These are phyloP conservation scores for Trogon melanurus DNA, from an alignment of 2,113 vertebrate genomes.

Conservation along the genomic window DNA sequence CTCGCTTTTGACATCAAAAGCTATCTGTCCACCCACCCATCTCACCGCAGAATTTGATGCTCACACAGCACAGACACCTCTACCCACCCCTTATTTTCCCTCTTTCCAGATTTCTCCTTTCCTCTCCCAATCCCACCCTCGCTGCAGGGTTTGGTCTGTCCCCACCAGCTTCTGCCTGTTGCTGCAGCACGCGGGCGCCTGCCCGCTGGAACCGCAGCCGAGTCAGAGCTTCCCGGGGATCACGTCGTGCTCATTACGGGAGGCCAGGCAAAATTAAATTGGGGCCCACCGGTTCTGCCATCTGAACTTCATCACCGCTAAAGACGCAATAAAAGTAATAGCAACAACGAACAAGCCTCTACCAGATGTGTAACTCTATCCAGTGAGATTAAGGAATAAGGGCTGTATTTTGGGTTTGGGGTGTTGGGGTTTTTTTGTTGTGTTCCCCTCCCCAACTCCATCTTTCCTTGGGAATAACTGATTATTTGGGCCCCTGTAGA, in stretches of 20 bases:
- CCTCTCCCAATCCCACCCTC: too few species aligned
- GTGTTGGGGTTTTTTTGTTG: not conserved
- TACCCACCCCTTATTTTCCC: not conserved
- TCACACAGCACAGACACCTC: not conserved
- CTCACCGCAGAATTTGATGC: not conserved
- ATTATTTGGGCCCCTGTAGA: not conserved
- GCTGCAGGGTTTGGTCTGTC: fast-evolving
- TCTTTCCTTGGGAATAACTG: not conserved
- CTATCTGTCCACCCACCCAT: not conserved
- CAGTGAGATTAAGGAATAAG: conserved; percentile 29
- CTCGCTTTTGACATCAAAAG: not conserved
- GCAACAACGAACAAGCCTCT: conserved; percentile 32
- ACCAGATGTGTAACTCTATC: conserved; percentile 64
- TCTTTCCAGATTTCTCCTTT: not conserved
- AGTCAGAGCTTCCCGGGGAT: not conserved
- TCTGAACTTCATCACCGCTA: conserved; percentile 66
- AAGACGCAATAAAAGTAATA: conserved; percentile 56
- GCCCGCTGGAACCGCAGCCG: fast-evolving
- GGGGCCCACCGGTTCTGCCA: conserved; percentile 49
- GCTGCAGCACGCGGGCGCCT: fast-evolving
- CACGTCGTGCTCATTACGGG: not conserved
- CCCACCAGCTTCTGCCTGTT: not conserved
- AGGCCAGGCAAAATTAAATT: conserved; percentile 37
- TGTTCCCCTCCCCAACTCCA: not conserved
- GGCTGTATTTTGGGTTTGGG: not conserved